These are phyloP conservation scores for Nephrotoma flavescens DNA, from an alignment of 2,888 invertebrate species.

Conservation along the genomic window DNA sequence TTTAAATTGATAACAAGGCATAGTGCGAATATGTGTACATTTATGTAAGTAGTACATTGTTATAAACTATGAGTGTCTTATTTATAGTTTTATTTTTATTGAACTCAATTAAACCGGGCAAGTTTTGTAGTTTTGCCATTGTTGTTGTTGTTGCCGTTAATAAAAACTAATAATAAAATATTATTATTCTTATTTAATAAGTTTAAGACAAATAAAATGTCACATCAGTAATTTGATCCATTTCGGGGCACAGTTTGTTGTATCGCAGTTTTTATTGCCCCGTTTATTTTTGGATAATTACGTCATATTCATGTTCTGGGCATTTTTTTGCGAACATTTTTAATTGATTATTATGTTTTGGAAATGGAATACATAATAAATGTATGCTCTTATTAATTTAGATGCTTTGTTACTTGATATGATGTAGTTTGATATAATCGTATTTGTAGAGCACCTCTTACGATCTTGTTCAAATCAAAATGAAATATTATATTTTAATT, in stretches of 20 bases:
- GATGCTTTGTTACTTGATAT: not conserved
- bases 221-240: not conserved
- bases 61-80: not conserved
- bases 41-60: too few species aligned
- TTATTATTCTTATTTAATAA: not conserved
- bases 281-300: not conserved
- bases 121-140: not conserved
- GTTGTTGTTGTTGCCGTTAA: not conserved
- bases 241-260: not conserved
- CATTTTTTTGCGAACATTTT: not conserved
- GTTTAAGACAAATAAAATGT: not conserved
- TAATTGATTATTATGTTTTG: not conserved
- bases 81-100: not conserved
- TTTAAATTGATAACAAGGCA: not conserved
- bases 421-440: not conserved
- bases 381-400: not conserved
- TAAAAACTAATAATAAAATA: not conserved
- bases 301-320: not conserved
- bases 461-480: not conserved
- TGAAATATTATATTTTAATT: not conserved
- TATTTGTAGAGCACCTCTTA: not conserved
- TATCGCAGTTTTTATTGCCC: not conserved
- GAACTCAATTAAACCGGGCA: not conserved
- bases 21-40: not conserved
- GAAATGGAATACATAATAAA: not conserved